Conservation (phyloP, 2,797 vertebrate genomes). For the Rhinoraja longicauda region DNA sequence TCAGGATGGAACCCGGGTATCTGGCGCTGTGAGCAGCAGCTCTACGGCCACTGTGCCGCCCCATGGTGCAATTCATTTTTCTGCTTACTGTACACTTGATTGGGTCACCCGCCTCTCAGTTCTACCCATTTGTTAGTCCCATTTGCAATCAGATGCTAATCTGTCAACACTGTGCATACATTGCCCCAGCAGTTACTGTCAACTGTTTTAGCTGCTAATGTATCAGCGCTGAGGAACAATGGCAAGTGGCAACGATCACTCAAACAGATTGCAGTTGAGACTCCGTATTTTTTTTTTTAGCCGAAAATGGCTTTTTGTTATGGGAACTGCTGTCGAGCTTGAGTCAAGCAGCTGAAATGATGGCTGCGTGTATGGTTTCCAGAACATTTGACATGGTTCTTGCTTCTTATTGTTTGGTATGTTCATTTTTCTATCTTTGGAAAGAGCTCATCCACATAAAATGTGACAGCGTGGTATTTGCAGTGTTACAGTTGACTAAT, state of each 20-base stretch:
- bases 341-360: constrained; percentile 35
- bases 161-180: background rate
- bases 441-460: constrained; percentile 39
- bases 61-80: background rate
- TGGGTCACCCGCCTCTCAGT: background rate
- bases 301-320: constrained; percentile 21
- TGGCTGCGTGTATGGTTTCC: constrained; percentile 34
- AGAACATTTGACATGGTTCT: constrained; percentile 38
- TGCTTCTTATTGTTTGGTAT: constrained; percentile 36
- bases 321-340: constrained; percentile 31
- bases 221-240: constrained; percentile 14
- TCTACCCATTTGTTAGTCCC: background rate
- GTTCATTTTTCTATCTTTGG: constrained; percentile 35
- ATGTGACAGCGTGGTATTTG: constrained; percentile 37
- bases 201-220: background rate
- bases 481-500: constrained; percentile 39
- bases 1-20: too few relatives aligned
- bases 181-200: background rate
- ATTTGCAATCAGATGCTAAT: background rate
- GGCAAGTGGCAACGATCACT: background rate
- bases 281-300: background rate
- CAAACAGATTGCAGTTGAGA: background rate
- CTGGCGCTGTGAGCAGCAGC: background rate
- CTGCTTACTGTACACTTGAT: background rate
- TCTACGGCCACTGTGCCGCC: background rate